Evolutionary conservation across 2,888 invertebrate genomes (phyloP).

Genomic region (Plebejus melissa): DNA sequence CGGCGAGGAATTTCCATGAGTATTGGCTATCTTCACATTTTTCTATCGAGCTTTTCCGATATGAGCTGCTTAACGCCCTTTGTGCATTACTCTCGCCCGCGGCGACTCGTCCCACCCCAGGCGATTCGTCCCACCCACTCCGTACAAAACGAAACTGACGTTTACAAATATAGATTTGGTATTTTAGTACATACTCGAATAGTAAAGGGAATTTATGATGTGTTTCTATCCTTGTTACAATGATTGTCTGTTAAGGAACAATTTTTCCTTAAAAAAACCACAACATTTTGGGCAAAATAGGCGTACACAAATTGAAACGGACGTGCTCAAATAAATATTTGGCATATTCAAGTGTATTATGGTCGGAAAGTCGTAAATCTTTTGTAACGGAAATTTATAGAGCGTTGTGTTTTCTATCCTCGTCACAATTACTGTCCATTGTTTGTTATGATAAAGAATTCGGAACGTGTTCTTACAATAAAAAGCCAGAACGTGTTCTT

Average conservation of each 20-base stretch:
- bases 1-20: slow-evolving; percentile 11
- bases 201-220: slow-evolving; percentile 6
- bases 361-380: slow-evolving; percentile 1
- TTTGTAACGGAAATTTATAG: slow-evolving; percentile 4
- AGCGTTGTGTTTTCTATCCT: slow-evolving; percentile 13
- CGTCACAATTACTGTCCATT: slow-evolving; percentile 14
- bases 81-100: slow-evolving; percentile 59
- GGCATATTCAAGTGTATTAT: neutral
- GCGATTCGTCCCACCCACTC: slow-evolving; percentile 20
- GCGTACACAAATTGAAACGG: neutral
- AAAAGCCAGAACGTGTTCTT: neutral
- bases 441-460: neutral
- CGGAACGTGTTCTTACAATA: neutral
- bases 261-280: neutral
- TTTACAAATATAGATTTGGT: slow-evolving; percentile 23
- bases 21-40: slow-evolving; percentile 42
- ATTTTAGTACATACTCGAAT: neutral
- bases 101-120: slow-evolving; percentile 39
- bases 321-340: slow-evolving; percentile 4
- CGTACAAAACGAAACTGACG: slow-evolving; percentile 21
- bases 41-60: slow-evolving; percentile 51
- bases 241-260: neutral
- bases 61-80: slow-evolving; percentile 61
- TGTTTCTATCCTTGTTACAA: neutral
- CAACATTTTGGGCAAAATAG: neutral